Evolutionary conservation across 2,113 vertebrate genomes (phyloP).

Genomic region (Oxyruncus cristatus): DNA sequence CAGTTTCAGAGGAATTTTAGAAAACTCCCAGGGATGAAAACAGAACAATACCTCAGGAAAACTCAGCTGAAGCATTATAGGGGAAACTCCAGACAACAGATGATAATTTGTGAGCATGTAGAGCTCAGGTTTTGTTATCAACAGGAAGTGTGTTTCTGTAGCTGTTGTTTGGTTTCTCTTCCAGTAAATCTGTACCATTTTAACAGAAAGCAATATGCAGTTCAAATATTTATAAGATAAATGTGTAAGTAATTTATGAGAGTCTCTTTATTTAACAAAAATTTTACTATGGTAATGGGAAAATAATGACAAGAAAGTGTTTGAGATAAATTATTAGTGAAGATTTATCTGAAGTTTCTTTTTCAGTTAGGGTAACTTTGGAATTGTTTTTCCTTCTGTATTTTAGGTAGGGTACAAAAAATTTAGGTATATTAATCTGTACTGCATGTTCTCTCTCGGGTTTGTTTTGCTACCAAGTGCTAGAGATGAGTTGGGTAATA

Average conservation of each 20-base stretch:
- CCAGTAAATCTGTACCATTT: slow-evolving; percentile 53
- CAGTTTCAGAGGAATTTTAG: slow-evolving; percentile 3
- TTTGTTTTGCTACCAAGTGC: neutral
- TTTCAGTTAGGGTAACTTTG: neutral
- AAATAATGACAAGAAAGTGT: neutral
- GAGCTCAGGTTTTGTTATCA: neutral
- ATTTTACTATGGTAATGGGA: neutral
- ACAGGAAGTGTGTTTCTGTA: slow-evolving; percentile 4
- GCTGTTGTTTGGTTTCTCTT: slow-evolving; percentile 44
- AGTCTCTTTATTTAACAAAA: neutral
- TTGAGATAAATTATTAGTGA: neutral
- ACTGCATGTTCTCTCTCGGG: neutral
- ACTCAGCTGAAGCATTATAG: neutral
- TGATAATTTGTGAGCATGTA: neutral
- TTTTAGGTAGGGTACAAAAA: neutral
- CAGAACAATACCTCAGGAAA: neutral
- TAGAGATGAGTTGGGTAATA: neutral
- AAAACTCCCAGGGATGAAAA: slow-evolving; percentile 4
- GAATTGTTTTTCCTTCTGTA: neutral
- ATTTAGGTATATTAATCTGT: neutral
- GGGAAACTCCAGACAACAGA: slow-evolving; percentile 18
- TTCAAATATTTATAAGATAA: slow-evolving; percentile 63
- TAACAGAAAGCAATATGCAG: slow-evolving; percentile 25
- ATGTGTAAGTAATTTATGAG: neutral
- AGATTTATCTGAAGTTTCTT: neutral